Base-by-base conservation (phyloP, 2,113 vertebrate genomes). In the Tragelaphus imberbis region DNA sequence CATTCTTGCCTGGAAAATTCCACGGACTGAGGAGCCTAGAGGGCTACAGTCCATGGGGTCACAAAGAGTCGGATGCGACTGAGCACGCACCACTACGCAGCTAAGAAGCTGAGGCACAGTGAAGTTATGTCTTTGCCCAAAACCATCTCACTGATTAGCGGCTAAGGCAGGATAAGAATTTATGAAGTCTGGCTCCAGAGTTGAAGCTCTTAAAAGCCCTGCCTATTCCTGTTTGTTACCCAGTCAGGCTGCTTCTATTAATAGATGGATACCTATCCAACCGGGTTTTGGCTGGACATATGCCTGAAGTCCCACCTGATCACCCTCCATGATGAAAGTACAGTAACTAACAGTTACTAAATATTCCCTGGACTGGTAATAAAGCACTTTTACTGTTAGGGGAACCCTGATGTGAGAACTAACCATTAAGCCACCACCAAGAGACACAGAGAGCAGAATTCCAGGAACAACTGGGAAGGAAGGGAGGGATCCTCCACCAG, bases 401-500 rank as follows among this genome's bases (percentile, higher is more conserved):
- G 51, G 68, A 85, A 8, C 27, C 17, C 6, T 84, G 59, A 77
- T 55, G 53, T 55, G 81, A 53, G 80, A 90, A 90, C n/a, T 33
- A 17, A 65, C 53, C 8, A 7, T 44, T 84, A 56, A 84, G 17
- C 44, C 28, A n/a, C 28, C 19, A 13, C 8, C 14, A 85, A 68
- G 61, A n/a, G n/a, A 88, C 40, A 33, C 49, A 63, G 40, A 63
- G 77, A 71, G 61, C 68, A 86, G 93, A 91, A 94, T 15, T 71
- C 33, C 86, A 82, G 87, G 23, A 86, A 44, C 12, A 97, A 75
- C 47, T 68, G 33, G 10, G 27, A 51, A 12, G 1, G 23, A 16
- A 3, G 33, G 36, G 55, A 61, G 49, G 55, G 58, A 84, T 88
- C 23, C 19, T 27, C 19, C 2, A 55, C 19, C 6, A 11, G 30